Conservation (phyloP, 2,797 vertebrate species). For the Galago senegalensis region DNA sequence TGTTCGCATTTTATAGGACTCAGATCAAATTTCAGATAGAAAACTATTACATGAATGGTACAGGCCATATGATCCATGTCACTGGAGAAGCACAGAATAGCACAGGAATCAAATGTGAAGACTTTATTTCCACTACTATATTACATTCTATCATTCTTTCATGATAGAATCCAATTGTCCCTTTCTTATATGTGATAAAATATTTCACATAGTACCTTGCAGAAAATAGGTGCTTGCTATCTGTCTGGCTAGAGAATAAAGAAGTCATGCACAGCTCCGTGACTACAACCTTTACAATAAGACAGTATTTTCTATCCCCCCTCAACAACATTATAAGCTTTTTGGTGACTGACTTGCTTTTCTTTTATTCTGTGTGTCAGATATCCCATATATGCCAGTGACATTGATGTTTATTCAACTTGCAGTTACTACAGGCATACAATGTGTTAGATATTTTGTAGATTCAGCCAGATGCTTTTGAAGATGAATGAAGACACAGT, state of each 20-base stretch:
- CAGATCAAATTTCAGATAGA: conserved; percentile 2
- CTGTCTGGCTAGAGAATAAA: background rate
- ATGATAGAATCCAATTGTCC: background rate
- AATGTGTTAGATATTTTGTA: background rate
- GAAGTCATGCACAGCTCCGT: background rate
- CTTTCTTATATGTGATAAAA: conserved; percentile 15
- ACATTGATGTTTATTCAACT: background rate
- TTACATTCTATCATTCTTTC: background rate
- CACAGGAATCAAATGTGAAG: background rate
- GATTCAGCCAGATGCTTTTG: background rate
- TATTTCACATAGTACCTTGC: background rate
- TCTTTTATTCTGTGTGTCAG: background rate
- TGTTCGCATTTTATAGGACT: background rate
- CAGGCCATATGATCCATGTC: background rate
- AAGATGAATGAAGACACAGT: background rate
- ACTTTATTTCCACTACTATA: background rate
- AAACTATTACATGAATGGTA: background rate
- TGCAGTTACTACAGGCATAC: background rate
- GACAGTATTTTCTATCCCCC: background rate
- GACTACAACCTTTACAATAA: background rate
- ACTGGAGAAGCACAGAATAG: background rate
- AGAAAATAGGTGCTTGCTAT: background rate
- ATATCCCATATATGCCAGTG: background rate
- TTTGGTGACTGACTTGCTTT: background rate
- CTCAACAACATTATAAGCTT: background rate